Evolutionary conservation across 2,797 vertebrate species (phyloP).

Genomic region (Gallinago solitaria): DNA sequence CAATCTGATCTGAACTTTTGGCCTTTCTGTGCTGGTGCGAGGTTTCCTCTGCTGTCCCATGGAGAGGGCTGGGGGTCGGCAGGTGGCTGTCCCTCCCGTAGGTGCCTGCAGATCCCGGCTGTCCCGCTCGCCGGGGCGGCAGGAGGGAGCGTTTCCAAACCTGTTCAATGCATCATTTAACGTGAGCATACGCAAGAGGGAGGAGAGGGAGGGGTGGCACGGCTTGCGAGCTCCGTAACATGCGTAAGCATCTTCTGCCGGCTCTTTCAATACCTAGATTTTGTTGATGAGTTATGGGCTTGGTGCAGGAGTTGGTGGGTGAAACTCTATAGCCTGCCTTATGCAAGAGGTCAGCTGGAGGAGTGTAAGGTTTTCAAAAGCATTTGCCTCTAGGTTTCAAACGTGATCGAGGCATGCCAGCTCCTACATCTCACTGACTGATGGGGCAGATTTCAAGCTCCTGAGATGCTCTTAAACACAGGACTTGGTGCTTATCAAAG

Average conservation of each 20-base stretch:
- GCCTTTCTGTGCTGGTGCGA: slow-evolving; percentile 16
- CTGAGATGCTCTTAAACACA: not conserved
- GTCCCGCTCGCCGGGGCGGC: not conserved
- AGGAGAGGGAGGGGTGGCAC: not conserved
- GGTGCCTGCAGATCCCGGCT: not conserved
- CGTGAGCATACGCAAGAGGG: not conserved
- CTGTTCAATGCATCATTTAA: not conserved
- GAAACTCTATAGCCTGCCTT: not conserved
- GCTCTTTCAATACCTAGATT: not conserved
- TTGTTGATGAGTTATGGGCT: not conserved
- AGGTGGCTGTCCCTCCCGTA: not conserved
- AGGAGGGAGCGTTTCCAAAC: not conserved
- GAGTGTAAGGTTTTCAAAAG: not conserved
- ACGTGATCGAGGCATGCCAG: not conserved
- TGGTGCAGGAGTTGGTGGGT: not conserved
- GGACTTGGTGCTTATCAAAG: not conserved
- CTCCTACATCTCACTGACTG: not conserved
- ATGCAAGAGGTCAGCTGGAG: not conserved
- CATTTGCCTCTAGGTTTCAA: not conserved
- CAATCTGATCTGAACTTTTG: slow-evolving; percentile 66
- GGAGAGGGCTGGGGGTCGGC: not conserved
- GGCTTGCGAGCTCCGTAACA: not conserved
- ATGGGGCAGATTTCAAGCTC: not conserved
- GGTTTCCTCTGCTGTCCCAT: not conserved
- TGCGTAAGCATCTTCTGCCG: not conserved